Base-by-base conservation (phyloP, 2,113 vertebrate species). In the human (Homo sapiens) region DNA sequence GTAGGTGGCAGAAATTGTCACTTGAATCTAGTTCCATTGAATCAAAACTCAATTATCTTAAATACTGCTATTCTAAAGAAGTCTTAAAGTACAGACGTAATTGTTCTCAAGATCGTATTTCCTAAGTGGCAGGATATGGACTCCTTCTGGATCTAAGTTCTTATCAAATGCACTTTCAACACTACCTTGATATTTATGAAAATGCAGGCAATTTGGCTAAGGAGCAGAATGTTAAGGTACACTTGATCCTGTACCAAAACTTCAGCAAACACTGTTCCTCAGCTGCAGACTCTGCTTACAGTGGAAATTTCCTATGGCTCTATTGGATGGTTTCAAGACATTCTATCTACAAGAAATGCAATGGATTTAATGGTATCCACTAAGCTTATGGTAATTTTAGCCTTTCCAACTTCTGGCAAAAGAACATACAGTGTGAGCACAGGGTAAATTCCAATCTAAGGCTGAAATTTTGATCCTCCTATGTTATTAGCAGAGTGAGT, bases 361-460 rank as follows among this genome's bases (percentile, higher is more conserved):
- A 92, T 87, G 27, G 40, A 89, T 96, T 96, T 92, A 93, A 93
- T 84, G 48, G 22, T 82, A 11, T 13, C 57, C 52, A 66, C 93
- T 92, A 91, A 94, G 30, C 52, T 55, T 50, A 72, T 93, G 92
- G 25, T 96, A 96, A 95, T 92, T 96, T 96, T 94, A 95, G 89
- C 73, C 59, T 97, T 97, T 97, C 73, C 68, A 75, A 57, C 38
- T 89, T 82, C 87, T 87, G 13, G 48, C 83, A 94, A 92, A 82
- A 95, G 96, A 90, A 83, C 40, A 45, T 50, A 75, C 59, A 83
- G 48, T 90, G 59, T 73, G 55, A 84, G 20, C 20, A 93, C 25
- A 94, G 68, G 61, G 40, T 80, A 92, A 96, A 86, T 95, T 92
- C 45, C 75, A 87, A 27, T 35, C 61, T 48, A 83, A 82, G 40